These are phyloP conservation scores for Sander lucioperca DNA, from an alignment of 2,113 vertebrate genomes.

Conservation along the genomic window DNA sequence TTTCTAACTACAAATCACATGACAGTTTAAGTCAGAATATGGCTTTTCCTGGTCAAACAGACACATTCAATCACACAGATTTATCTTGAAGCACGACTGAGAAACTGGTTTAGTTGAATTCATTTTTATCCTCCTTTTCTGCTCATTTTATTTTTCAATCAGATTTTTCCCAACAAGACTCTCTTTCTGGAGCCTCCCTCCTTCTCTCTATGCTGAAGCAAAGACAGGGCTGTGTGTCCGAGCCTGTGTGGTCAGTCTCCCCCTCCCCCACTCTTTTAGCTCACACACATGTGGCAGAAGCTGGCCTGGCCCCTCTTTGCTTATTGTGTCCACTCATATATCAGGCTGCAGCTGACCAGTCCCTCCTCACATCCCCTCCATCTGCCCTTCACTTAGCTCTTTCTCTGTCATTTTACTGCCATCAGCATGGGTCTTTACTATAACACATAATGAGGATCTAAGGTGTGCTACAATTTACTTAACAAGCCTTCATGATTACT, in stretches of 20 bases:
- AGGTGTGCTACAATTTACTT: slow-evolving; percentile 60
- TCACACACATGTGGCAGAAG: slow-evolving; percentile 71
- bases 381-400: slow-evolving; percentile 75
- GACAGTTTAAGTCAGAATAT: background rate
- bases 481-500: slow-evolving; percentile 63
- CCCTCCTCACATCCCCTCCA: slow-evolving; percentile 69
- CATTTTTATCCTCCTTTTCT: background rate
- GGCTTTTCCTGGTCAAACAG: background rate
- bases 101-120: background rate
- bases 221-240: slow-evolving; percentile 68
- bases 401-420: slow-evolving; percentile 49
- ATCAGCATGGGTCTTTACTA: slow-evolving; percentile 26
- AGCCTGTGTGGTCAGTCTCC: slow-evolving; percentile 78
- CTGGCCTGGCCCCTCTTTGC: slow-evolving; percentile 69
- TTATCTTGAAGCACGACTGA: background rate
- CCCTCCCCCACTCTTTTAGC: slow-evolving; percentile 75
- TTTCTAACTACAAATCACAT: background rate
- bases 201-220: slow-evolving; percentile 42
- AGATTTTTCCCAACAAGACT: background rate
- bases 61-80: background rate
- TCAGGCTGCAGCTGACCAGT: slow-evolving; percentile 83
- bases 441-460: slow-evolving; percentile 57
- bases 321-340: slow-evolving; percentile 86
- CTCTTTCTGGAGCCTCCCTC: slow-evolving; percentile 9
- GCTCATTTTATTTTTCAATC: background rate